Evolutionary conservation across 2,113 vertebrate genomes (phyloP).

Genomic region (Gymnogyps californianus): DNA sequence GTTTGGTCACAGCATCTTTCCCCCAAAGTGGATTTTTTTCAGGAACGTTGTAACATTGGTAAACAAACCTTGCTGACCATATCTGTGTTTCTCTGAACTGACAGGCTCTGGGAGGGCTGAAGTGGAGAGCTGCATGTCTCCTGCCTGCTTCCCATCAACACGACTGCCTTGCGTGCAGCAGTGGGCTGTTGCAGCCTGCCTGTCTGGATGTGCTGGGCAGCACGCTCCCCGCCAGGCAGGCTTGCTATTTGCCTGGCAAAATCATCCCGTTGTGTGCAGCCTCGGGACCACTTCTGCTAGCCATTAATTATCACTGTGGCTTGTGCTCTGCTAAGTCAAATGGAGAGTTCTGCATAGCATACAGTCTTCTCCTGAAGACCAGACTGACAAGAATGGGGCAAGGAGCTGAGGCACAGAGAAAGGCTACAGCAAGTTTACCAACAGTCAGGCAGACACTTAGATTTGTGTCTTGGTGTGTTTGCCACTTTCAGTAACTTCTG

Average conservation of each 20-base stretch:
- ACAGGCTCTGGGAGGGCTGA: neutral
- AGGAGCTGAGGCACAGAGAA: neutral
- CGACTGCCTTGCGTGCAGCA: fast-evolving
- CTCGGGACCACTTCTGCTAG: neutral
- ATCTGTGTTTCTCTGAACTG: neutral
- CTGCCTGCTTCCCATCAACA: neutral
- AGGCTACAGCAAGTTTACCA: neutral
- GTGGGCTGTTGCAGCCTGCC: neutral
- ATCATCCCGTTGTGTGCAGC: fast-evolving
- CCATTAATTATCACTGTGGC: neutral
- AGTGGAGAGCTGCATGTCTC: neutral
- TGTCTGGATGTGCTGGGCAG: neutral
- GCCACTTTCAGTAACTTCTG: neutral
- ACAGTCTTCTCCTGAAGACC: neutral
- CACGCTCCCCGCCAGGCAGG: fast-evolving
- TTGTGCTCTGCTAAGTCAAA: neutral
- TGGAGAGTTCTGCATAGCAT: neutral
- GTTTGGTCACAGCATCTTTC: neutral
- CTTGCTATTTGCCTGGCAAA: neutral
- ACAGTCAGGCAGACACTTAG: neutral
- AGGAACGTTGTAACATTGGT: neutral
- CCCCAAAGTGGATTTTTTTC: neutral
- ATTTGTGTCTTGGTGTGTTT: neutral
- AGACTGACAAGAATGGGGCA: neutral
- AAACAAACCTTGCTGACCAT: neutral